These are phyloP conservation scores for Rhynchopsitta pachyrhyncha DNA, from an alignment of 2,113 vertebrate species.

Conservation along the genomic window DNA sequence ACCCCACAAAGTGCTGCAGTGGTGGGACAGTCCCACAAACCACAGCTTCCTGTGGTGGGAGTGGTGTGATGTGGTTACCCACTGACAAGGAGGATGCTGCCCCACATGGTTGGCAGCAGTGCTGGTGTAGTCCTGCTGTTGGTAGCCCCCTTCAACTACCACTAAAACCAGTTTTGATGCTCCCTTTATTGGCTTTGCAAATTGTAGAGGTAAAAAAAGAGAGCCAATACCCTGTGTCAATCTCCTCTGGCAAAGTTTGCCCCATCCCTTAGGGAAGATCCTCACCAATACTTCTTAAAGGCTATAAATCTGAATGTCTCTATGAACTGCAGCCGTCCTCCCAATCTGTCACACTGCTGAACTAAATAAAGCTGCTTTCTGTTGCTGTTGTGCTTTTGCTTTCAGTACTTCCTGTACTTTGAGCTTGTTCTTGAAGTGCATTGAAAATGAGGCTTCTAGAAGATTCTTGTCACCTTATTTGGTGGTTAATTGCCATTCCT, in stretches of 20 bases:
- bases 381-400: not conserved
- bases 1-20: rapidly evolving
- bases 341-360: rapidly evolving
- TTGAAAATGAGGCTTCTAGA: constrained; percentile 54
- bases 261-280: not conserved
- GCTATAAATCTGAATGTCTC: not conserved
- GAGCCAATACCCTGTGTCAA: not conserved
- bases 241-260: not conserved
- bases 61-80: not conserved
- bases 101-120: not conserved
- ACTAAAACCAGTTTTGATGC: not conserved
- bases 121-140: not conserved
- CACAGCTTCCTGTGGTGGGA: rapidly evolving
- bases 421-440: constrained; percentile 48
- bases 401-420: constrained; percentile 45
- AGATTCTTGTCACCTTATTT: constrained; percentile 68
- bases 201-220: not conserved
- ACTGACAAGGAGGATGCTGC: not conserved
- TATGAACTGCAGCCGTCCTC: not conserved
- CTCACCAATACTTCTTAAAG: not conserved
- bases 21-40: not conserved
- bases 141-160: too few relatives aligned
- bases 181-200: not conserved
- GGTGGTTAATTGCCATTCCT: constrained; percentile 70
- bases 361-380: not conserved